Evolutionary conservation across 2,888 invertebrate species (phyloP).

Genomic region (Plebejus anna): DNA sequence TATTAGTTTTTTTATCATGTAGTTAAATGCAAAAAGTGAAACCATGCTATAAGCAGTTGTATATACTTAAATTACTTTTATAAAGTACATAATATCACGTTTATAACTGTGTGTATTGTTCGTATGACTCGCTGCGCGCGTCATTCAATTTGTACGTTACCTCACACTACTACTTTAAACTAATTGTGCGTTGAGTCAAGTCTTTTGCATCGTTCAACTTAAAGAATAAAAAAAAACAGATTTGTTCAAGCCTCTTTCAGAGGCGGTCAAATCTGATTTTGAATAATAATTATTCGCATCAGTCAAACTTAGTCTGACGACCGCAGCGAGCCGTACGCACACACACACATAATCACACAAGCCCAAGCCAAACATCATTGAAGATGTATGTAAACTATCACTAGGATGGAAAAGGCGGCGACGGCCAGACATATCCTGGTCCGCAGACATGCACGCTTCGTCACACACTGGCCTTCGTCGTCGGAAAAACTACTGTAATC

Average conservation of each 20-base stretch:
- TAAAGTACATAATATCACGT: slow-evolving; percentile 22
- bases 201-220: neutral
- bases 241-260: neutral
- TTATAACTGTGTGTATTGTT: neutral
- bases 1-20: slow-evolving; percentile 12
- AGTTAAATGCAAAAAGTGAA: slow-evolving; percentile 35
- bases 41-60: slow-evolving; percentile 32
- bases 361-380: slow-evolving; percentile 72
- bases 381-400: slow-evolving; percentile 74
- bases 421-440: slow-evolving; percentile 70
- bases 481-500: slow-evolving; percentile 61
- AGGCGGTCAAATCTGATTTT: neutral
- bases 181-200: slow-evolving; percentile 21
- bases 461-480: slow-evolving; percentile 47
- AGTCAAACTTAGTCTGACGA: slow-evolving; percentile 44
- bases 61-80: slow-evolving; percentile 19
- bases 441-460: slow-evolving; percentile 59
- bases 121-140: slow-evolving; percentile 1
- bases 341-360: slow-evolving; percentile 69
- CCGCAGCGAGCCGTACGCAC: slow-evolving; percentile 64
- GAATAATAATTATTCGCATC: neutral
- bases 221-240: neutral
- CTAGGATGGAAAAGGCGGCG: slow-evolving; percentile 70
- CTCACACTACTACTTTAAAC: neutral
- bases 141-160: slow-evolving; percentile 18